Conservation (phyloP, 2,113 vertebrate species). For the Oreocharis arfaki region DNA sequence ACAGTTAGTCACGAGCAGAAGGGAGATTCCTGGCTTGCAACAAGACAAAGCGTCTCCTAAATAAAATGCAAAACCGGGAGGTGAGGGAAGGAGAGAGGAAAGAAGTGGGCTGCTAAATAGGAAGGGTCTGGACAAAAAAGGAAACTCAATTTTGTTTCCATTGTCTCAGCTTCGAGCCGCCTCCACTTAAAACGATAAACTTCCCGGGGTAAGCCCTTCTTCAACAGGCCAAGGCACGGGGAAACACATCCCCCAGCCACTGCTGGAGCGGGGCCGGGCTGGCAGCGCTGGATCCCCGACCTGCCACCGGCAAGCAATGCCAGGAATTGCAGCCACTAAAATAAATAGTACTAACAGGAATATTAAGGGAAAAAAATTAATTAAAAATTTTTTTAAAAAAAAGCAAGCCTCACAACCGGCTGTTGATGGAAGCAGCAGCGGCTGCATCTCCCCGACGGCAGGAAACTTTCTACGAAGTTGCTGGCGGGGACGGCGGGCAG, state of each 20-base stretch:
- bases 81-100: neutral
- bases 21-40: neutral
- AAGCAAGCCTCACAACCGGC: neutral
- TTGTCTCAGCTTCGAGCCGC: neutral
- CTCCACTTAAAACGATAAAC: neutral
- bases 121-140: neutral
- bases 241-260: neutral
- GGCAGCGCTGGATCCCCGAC: neutral
- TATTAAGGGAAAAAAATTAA: accelerated
- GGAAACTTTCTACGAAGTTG: slow-evolving; percentile 43
- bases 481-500: neutral
- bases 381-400: neutral
- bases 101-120: neutral
- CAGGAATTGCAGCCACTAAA: neutral
- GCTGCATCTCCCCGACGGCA: neutral
- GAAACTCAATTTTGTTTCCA: neutral
- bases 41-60: neutral
- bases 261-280: neutral
- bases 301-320: neutral
- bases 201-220: neutral
- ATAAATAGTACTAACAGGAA: accelerated
- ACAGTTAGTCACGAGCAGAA: neutral
- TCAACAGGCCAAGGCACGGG: neutral
- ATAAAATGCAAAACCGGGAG: neutral
- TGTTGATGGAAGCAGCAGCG: neutral